A percentile compares a stretch with the other conserved stretches of the same genome.
Evolutionary conservation across 2,888 invertebrate genomes (phyloP).

Genomic region (Cinara cedri): DNA sequence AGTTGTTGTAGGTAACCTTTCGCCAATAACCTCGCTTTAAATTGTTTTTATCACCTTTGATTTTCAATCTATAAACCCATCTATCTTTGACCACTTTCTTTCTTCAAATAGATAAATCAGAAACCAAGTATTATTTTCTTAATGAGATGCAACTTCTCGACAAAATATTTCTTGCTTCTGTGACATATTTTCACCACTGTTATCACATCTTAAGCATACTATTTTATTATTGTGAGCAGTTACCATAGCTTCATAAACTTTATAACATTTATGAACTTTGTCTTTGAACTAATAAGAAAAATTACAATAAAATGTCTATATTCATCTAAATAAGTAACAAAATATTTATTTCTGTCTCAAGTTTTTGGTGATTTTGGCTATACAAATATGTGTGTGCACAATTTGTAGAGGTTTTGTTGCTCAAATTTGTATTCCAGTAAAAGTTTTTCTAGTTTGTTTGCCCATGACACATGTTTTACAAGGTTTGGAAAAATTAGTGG

Average conservation of each 20-base stretch:
- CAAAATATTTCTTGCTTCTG: slow-evolving; percentile 51
- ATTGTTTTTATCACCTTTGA: neutral
- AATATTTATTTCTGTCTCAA: too few species aligned
- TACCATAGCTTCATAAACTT: slow-evolving; percentile 31
- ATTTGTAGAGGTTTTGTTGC: slow-evolving; percentile 57
- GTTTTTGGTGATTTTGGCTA: too few species aligned
- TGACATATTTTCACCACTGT: slow-evolving; percentile 59
- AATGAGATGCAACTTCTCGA: slow-evolving; percentile 49
- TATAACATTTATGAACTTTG: slow-evolving; percentile 58
- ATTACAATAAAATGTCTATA: slow-evolving; percentile 59
- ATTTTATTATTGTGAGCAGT: slow-evolving; percentile 48
- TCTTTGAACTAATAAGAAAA: slow-evolving; percentile 59
- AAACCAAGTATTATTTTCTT: too few species aligned
- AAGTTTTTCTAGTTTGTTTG: neutral
- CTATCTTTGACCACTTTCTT: too few species aligned
- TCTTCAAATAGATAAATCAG: too few species aligned
- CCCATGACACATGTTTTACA: neutral
- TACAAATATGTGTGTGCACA: too few species aligned
- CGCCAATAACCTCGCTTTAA: slow-evolving; percentile 39
- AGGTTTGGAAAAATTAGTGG: too few species aligned
- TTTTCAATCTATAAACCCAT: slow-evolving; percentile 50
- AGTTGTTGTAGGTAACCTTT: slow-evolving; percentile 32
- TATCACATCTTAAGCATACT: too few species aligned
- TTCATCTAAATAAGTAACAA: slow-evolving; percentile 62
- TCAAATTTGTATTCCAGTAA: slow-evolving; percentile 26